Base-by-base conservation (phyloP, 2,113 vertebrate genomes). In the Onychostruthus taczanowskii region DNA sequence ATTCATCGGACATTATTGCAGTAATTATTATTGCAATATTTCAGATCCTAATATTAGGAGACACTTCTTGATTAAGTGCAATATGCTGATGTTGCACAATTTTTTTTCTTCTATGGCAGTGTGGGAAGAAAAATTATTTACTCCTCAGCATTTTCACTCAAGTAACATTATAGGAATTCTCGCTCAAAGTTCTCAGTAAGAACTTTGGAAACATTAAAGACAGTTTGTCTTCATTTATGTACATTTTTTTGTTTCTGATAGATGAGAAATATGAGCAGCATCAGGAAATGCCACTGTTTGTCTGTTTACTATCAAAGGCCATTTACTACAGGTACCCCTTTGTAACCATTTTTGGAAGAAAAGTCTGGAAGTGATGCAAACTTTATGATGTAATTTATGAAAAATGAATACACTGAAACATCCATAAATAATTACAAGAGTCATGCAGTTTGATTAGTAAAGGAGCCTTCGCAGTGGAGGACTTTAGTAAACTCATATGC, bases 1-100 rank as follows among this genome's bases (percentile, higher is more conserved):
- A 59, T 58, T 95, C 10, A 77, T 79, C 84, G 87, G 53, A 95
- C 50, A 96, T 41, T 41, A 41, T 41, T 41, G 39, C 39, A 94
- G 66, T 87, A 92, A 87, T 79, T 96, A 81, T 75, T 61, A 66
- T 66, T 88, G 24, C 64, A 95, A 74, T 67, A 52, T 82, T 94
- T 94, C 76, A 92, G n/a, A 96, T 89, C 33, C 41, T 91, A 92
- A 69, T 78, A 96, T 95, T 91, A 93, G 85, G 58, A 96, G 68
- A 90, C 63, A 58, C 17, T 83, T 26, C 91, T 97, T 94, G 56
- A 95, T 72, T 90, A 72, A 85, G 35, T 66, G 31, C 46, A 93
- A 66, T 87, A 92, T 50, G 85, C 37, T 46, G 27, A 66, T 24
- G 16, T 56, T 27, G 16, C 5, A 39, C 39, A 13, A 2, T 24